Base-by-base conservation (phyloP, 2,888 invertebrate genomes). In the Silvanus unidentatus region DNA sequence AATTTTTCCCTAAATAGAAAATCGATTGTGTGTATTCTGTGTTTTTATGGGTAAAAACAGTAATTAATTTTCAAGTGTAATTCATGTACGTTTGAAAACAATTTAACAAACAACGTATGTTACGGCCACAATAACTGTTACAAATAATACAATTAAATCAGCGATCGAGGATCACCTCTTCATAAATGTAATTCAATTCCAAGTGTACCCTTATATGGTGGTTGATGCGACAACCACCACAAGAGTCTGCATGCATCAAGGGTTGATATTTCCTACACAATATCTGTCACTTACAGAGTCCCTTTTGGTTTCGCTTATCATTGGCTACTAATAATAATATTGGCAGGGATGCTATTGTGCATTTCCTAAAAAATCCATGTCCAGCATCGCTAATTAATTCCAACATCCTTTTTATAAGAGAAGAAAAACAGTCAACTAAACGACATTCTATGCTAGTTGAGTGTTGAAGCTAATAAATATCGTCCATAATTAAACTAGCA, bases 171-270 rank as follows among this genome's bases (percentile, higher is more conserved):
- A 49, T 28, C 43, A 47, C 46, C 53, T 52, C 53, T 45, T 55
- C 53, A 55, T 62, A 63, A 62, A 64, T 66, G 64, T 65, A 63
- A 66, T 65, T 65, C 62, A 64, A 59, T 66, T 63, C 63, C 60
- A 62, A 64, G 64, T 63, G 63, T 57, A 57, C 54, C 56, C 60
- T 52, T 61, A n/a, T n/a, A n/a, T n/a, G n/a, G n/a, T n/a, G n/a
- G n/a, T n/a, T n/a, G n/a, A n/a, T n/a, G n/a, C n/a, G n/a, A n/a
- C n/a, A n/a, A n/a, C n/a, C n/a, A n/a, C n/a, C 22, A 22, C 22
- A 22, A 22, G 22, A 22, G 22, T 22, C 3, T 22, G 4, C 22
- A n/a, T 8, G 22, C 22, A 22, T 22, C 22, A 22, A 36, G 32
- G 39, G 44, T 40, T 39, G 44, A 49, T 49, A 49, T 45, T 45